These are phyloP conservation scores for Otocyon megalotis DNA, from an alignment of 2,113 vertebrate species.

Conservation along the genomic window DNA sequence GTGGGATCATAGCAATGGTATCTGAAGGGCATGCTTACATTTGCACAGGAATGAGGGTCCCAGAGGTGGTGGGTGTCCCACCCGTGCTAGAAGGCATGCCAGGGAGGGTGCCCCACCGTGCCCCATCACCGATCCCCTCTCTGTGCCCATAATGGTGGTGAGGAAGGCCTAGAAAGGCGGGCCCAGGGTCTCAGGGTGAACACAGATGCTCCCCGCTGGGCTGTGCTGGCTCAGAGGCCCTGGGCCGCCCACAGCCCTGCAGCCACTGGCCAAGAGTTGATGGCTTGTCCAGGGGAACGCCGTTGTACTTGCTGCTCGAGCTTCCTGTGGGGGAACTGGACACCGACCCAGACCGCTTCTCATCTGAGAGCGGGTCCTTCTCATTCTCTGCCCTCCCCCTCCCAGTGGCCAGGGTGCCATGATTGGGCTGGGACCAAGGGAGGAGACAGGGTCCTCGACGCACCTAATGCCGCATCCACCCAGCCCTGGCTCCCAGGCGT, in stretches of 20 bases:
- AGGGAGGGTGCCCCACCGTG: fast-evolving
- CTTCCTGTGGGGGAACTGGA: fast-evolving
- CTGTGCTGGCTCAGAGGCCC: neutral
- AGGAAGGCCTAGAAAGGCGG: neutral
- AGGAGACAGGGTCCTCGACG: neutral
- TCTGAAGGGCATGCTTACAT: neutral
- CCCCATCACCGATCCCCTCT: fast-evolving
- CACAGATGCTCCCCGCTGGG: too few relatives aligned
- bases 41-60: neutral
- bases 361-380: neutral
- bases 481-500: neutral
- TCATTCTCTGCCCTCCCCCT: fast-evolving
- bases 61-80: fast-evolving
- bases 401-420: fast-evolving
- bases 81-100: neutral
- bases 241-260: fast-evolving
- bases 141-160: neutral
- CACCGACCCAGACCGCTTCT: neutral
- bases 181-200: neutral
- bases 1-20: fast-evolving
- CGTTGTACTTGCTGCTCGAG: neutral
- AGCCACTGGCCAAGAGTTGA: fast-evolving
- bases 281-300: fast-evolving
- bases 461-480: neutral
- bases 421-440: fast-evolving